Percentiles rank a stretch among this genome's conserved stretches.
Conservation (phyloP, 2,888 invertebrate genomes). For the Cephus nigrinus region DNA sequence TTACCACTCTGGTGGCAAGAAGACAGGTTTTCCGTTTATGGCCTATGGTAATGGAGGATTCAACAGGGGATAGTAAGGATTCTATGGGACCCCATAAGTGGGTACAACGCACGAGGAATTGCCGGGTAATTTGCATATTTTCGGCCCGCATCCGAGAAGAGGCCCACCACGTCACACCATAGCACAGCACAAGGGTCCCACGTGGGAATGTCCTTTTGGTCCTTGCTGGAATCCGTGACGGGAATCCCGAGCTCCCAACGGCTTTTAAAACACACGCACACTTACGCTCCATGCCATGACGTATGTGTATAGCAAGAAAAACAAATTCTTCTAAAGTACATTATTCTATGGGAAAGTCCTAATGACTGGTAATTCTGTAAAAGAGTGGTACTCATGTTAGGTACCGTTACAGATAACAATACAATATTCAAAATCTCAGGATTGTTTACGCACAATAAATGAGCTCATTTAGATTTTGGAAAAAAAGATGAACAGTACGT, state of each 20-base stretch:
- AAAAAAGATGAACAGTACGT: background rate
- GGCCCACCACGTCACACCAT: slow-evolving; percentile 21
- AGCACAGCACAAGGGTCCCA: slow-evolving; percentile 35
- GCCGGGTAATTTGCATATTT: slow-evolving; percentile 60
- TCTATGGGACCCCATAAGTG: slow-evolving; percentile 35
- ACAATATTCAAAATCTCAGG: background rate
- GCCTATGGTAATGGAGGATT: slow-evolving; percentile 55
- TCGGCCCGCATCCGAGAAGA: slow-evolving; percentile 53
- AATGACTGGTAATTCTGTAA: background rate
- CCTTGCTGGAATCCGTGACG: background rate
- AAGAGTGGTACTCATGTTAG: too few species aligned
- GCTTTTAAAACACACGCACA: background rate
- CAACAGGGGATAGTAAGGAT: slow-evolving; percentile 19
- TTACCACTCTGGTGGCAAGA: slow-evolving; percentile 25
- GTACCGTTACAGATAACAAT: too few species aligned
- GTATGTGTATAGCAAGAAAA: background rate
- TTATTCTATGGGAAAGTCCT: background rate
- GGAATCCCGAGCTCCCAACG: slow-evolving; percentile 2
- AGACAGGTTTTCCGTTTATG: slow-evolving; percentile 60
- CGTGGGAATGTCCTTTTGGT: slow-evolving; percentile 44
- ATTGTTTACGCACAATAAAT: background rate
- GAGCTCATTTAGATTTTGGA: background rate
- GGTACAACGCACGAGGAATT: slow-evolving; percentile 42
- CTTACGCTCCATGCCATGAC: background rate
- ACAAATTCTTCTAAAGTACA: background rate